A percentile compares a stretch with the other conserved stretches of the same genome.
These are phyloP conservation scores for Dryobates pubescens DNA, from an alignment of 2,797 vertebrate species.

Conservation along the genomic window DNA sequence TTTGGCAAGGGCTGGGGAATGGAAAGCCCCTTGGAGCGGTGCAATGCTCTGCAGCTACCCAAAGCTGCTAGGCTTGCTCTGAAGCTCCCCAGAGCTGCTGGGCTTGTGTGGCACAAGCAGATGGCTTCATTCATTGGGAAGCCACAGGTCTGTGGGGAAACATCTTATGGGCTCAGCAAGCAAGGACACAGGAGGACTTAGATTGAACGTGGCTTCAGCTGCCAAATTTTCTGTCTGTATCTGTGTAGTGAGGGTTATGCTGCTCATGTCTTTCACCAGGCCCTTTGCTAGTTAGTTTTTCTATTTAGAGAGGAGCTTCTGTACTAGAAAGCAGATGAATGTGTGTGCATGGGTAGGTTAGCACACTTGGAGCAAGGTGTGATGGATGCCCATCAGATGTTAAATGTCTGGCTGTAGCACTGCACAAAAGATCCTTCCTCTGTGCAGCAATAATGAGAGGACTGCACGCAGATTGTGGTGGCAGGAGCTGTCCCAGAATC, in stretches of 20 bases:
- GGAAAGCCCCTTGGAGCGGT: neutral
- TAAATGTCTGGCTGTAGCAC: neutral
- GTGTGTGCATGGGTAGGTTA: neutral
- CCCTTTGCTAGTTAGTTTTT: neutral
- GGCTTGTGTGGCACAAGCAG: neutral
- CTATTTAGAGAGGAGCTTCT: neutral
- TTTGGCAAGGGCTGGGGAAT: neutral
- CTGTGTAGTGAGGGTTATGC: neutral
- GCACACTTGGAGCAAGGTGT: neutral
- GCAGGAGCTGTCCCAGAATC: neutral
- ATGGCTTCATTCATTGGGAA: neutral
- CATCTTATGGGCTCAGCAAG: neutral
- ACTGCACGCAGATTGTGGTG: fast-evolving
- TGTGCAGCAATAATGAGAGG: neutral
- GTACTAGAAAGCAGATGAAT: neutral
- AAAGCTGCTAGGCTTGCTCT: neutral
- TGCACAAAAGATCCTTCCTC: neutral
- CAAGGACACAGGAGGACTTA: neutral
- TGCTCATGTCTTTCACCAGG: neutral
- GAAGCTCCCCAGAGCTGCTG: neutral
- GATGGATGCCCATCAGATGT: neutral
- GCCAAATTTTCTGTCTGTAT: neutral
- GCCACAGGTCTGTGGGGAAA: neutral
- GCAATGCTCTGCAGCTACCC: neutral
- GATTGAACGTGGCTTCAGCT: neutral